phyloP scores from a whole-genome alignment of 2,888 invertebrate genomes.

The Lottia scabra region DNA sequence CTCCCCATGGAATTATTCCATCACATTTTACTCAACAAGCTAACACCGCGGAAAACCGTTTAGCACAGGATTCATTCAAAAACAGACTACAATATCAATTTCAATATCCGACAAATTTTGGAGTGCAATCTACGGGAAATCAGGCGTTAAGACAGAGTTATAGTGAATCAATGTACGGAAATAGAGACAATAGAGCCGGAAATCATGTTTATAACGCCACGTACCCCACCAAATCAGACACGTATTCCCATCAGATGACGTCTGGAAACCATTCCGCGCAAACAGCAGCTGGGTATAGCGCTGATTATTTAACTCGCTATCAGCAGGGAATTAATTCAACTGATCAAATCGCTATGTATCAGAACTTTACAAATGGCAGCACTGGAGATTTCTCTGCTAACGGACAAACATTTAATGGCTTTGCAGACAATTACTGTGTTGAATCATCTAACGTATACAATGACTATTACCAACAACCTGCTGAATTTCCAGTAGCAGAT shows the following conservation, averaged over 20 bases:
- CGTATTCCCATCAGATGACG: slow-evolving; percentile 34
- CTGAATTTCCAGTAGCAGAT: slow-evolving; percentile 1
- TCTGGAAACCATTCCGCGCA: slow-evolving; percentile 27
- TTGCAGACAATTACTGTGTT: slow-evolving; percentile 13
- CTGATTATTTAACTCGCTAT: slow-evolving; percentile 47
- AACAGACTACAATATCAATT: slow-evolving; percentile 4
- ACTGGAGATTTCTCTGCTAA: background rate
- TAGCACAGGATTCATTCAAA: slow-evolving; percentile 1
- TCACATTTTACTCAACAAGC: background rate
- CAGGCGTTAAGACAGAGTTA: background rate
- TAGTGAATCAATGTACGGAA: slow-evolving; percentile 4
- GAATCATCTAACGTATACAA: slow-evolving; percentile 15
- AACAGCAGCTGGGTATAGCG: slow-evolving; percentile 37
- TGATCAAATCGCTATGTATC: background rate
- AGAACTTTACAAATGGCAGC: background rate
- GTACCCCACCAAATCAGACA: slow-evolving; percentile 31
- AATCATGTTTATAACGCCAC: slow-evolving; percentile 27
- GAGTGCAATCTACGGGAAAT: slow-evolving; percentile 2
- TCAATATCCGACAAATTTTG: slow-evolving; percentile 1
- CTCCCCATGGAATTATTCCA: slow-evolving; percentile 3
- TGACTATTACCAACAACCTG: slow-evolving; percentile 16
- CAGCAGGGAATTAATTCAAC: slow-evolving; percentile 42
- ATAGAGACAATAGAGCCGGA: slow-evolving; percentile 12
- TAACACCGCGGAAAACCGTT: slow-evolving; percentile 5
- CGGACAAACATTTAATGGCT: slow-evolving; percentile 12